These are phyloP conservation scores for Zoanthus gigantus DNA, from an alignment of 92 coral and sea anemone species.

Conservation along the genomic window DNA sequence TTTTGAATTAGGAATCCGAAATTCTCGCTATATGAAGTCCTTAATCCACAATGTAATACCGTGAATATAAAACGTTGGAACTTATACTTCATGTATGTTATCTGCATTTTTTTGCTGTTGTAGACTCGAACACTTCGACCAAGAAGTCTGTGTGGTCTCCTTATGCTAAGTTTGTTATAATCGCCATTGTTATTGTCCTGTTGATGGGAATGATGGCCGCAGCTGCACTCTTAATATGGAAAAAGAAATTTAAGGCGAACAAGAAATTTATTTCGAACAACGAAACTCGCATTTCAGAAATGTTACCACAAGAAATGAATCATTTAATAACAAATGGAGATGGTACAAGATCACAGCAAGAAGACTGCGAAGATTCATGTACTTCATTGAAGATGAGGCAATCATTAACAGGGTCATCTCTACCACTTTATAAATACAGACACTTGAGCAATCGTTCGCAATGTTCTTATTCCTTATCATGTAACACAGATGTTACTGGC, in stretches of 20 bases:
- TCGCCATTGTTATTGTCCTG: not conserved
- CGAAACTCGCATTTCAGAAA: not conserved
- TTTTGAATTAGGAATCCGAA: not conserved
- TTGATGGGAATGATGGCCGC: not conserved
- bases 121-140: too few species aligned
- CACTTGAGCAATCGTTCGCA: conserved; percentile 48
- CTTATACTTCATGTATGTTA: too few species aligned
- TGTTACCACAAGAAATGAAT: not conserved
- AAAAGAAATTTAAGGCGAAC: not conserved
- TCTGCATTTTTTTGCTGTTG: too few species aligned
- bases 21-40: too few species aligned
- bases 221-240: not conserved
- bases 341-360: not conserved
- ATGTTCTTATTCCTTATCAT: conserved; percentile 54
- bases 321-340: not conserved
- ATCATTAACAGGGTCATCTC: not conserved
- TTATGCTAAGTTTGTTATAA: not conserved
- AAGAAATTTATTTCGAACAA: not conserved
- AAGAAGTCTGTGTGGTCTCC: not conserved
- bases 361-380: not conserved
- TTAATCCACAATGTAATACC: too few species aligned
- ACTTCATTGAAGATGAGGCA: not conserved
- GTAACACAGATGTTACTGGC: conserved; percentile 23
- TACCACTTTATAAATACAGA: conserved; percentile 8
- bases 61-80: too few species aligned